Evolutionary conservation across 37 sponge, comb jelly and placozoan genomes (phyloP).

Genomic region (Ephydatia muelleri): DNA sequence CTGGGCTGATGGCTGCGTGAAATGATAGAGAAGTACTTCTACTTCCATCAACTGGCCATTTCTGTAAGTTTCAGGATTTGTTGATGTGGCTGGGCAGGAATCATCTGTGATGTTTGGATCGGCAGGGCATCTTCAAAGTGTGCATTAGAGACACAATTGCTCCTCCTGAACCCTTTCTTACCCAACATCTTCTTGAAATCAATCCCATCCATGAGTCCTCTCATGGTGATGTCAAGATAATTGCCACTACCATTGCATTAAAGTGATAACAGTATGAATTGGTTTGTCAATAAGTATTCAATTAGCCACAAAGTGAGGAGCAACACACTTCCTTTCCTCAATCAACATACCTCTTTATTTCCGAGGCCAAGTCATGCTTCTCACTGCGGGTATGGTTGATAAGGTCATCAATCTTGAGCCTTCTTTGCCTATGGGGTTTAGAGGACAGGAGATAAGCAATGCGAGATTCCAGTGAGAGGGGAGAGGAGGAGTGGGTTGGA

Average conservation of each 20-base stretch:
- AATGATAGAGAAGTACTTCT: conserved; percentile 46
- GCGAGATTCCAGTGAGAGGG: no score
- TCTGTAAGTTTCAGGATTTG: neutral
- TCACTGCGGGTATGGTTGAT: conserved; percentile 6
- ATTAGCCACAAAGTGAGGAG: no score
- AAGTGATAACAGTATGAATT: neutral
- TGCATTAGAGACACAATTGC: neutral
- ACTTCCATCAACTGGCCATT: conserved; percentile 27
- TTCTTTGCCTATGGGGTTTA: conserved; percentile 8
- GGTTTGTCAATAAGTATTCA: neutral
- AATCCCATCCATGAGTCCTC: conserved; percentile 24
- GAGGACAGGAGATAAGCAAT: no score
- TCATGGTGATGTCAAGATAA: conserved; percentile 32
- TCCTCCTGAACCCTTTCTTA: neutral
- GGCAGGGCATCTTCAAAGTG: neutral
- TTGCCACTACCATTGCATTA: conserved; percentile 36
- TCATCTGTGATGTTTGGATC: neutral
- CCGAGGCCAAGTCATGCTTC: conserved; percentile 36
- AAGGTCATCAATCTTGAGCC: conserved; percentile 30
- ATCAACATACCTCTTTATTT: conserved; percentile 48
- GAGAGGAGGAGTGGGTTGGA: neutral
- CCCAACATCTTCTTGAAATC: conserved; percentile 33
- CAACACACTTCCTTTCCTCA: neutral
- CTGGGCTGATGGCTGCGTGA: conserved; percentile 35
- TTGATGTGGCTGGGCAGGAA: neutral